Evolutionary conservation across 2,797 vertebrate genomes (phyloP).

Genomic region (Xenopus petersii): DNA sequence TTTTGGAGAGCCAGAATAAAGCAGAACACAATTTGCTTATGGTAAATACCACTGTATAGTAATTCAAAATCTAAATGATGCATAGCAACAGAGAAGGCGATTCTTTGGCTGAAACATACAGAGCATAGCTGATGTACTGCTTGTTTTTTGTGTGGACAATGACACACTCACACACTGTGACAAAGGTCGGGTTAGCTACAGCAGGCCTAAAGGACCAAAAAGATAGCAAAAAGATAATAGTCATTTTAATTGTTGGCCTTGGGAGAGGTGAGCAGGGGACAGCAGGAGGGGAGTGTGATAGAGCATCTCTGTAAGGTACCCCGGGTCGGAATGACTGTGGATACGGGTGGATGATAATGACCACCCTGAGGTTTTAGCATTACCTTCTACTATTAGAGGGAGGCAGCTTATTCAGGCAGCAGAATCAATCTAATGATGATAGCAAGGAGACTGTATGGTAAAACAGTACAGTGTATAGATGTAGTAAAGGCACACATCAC

Average conservation of each 20-base stretch:
- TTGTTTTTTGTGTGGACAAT: not conserved
- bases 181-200: conserved; percentile 12
- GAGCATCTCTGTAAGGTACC: conserved; percentile 29
- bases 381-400: conserved; percentile 17
- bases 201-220: not conserved
- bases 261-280: not conserved
- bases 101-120: not conserved
- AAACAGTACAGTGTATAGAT: no score
- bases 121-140: not conserved
- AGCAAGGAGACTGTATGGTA: not conserved
- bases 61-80: no score
- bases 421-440: not conserved
- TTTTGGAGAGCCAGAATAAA: no score
- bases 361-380: conserved; percentile 33
- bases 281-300: conserved; percentile 7
- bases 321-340: conserved; percentile 39
- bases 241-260: conserved; percentile 18
- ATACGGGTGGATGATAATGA: conserved; percentile 42
- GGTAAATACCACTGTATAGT: no score
- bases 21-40: no score
- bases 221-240: conserved; percentile 36
- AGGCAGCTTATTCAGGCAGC: not conserved
- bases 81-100: no score
- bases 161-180: not conserved
- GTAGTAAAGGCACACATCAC: no score